Conservation (phyloP, 2,797 vertebrate species). For the Heliangelus exortis region DNA sequence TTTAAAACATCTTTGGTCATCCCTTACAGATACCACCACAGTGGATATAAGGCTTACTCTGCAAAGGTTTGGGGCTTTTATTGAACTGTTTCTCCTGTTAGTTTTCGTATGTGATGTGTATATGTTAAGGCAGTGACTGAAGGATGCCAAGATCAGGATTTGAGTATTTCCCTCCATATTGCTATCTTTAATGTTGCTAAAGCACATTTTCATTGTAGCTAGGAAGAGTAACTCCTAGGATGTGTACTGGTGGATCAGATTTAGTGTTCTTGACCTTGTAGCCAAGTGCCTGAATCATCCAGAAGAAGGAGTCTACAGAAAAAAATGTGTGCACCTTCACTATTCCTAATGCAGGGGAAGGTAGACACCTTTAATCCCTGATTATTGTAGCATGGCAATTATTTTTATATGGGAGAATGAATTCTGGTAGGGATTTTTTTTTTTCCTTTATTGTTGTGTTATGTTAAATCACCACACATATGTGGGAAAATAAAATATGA, state of each 20-base stretch:
- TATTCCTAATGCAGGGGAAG: background rate
- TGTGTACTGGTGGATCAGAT: background rate
- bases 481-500: background rate
- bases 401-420: background rate
- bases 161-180: background rate
- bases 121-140: background rate
- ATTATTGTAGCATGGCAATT: background rate
- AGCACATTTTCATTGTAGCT: background rate
- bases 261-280: background rate
- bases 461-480: background rate
- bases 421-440: background rate
- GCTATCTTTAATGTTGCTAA: background rate
- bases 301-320: background rate
- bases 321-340: background rate
- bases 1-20: background rate
- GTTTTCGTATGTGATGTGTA: background rate
- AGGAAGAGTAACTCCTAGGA: background rate
- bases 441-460: background rate
- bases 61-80: background rate
- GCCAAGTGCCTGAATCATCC: background rate
- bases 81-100: background rate
- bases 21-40: background rate
- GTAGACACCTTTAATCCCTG: background rate
- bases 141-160: background rate
- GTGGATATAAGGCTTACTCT: background rate